These are phyloP conservation scores for Kryptolebias marmoratus DNA, from an alignment of 2,113 vertebrate species.

Conservation along the genomic window DNA sequence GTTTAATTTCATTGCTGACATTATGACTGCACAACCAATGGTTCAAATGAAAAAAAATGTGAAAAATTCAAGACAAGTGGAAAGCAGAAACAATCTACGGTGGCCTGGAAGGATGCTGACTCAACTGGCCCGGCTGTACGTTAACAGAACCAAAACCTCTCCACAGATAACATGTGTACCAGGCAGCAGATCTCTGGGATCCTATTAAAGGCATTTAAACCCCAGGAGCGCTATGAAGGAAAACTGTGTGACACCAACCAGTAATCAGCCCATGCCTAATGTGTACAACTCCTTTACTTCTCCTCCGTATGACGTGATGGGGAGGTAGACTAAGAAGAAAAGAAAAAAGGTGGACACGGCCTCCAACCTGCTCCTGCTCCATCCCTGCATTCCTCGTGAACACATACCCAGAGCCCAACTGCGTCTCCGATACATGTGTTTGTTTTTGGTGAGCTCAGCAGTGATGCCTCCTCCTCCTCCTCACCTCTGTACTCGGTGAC, in stretches of 20 bases:
- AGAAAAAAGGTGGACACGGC: background rate
- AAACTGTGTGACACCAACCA: too few relatives aligned
- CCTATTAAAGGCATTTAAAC: too few relatives aligned
- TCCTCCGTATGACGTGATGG: background rate
- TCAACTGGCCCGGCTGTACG: background rate
- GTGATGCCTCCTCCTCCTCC: slow-evolving; percentile 21
- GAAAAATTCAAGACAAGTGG: background rate
- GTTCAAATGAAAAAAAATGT: background rate
- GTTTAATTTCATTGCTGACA: background rate
- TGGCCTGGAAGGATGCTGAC: too few relatives aligned
- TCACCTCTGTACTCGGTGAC: slow-evolving; percentile 69
- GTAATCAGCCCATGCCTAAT: too few relatives aligned
- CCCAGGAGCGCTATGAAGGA: too few relatives aligned
- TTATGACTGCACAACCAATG: background rate
- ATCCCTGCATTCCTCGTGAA: background rate
- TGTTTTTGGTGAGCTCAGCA: slow-evolving; percentile 50
- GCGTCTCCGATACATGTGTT: slow-evolving; percentile 40
- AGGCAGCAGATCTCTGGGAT: too few relatives aligned
- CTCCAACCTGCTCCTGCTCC: slow-evolving; percentile 1
- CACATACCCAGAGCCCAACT: slow-evolving; percentile 9
- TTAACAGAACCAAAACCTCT: too few relatives aligned
- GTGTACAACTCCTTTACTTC: too few relatives aligned
- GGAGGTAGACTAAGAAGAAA: background rate
- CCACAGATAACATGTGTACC: too few relatives aligned
- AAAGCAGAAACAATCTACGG: background rate